Evolutionary conservation across 2,888 invertebrate species (phyloP).

Genomic region (Macrophya annulata): DNA sequence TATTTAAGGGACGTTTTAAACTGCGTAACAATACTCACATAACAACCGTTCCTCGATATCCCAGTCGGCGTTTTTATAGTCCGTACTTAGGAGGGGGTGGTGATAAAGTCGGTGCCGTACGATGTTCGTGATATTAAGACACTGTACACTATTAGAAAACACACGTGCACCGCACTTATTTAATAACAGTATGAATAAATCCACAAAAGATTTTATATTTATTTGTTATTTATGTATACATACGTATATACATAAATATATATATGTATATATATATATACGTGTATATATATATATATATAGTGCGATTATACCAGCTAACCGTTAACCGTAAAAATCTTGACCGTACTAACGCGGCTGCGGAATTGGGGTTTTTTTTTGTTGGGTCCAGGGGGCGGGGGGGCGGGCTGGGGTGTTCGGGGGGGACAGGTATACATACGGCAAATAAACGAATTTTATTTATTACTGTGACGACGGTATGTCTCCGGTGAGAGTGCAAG

Average conservation of each 20-base stretch:
- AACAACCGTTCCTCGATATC: constrained; percentile 68
- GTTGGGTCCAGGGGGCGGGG: background rate
- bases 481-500: constrained; percentile 76
- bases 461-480: constrained; percentile 49
- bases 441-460: constrained; percentile 59
- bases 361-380: constrained; percentile 31
- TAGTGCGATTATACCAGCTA: background rate
- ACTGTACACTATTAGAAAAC: constrained; percentile 45
- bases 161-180: constrained; percentile 69
- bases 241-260: background rate
- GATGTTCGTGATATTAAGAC: constrained; percentile 56
- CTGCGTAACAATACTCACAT: constrained; percentile 68
- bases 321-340: background rate
- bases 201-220: background rate
- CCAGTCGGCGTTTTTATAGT: constrained; percentile 58
- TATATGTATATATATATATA: background rate
- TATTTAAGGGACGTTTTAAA: constrained; percentile 23
- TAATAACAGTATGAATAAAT: constrained; percentile 49
- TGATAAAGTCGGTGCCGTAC: background rate
- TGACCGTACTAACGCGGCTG: constrained; percentile 54
- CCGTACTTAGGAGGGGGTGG: constrained; percentile 34
- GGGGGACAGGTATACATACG: constrained; percentile 57
- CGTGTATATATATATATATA: background rate
- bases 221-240: background rate
- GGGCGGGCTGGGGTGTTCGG: constrained; percentile 9